Base-by-base conservation (phyloP, 2,113 vertebrate genomes). In the Pseudonaja textilis region DNA sequence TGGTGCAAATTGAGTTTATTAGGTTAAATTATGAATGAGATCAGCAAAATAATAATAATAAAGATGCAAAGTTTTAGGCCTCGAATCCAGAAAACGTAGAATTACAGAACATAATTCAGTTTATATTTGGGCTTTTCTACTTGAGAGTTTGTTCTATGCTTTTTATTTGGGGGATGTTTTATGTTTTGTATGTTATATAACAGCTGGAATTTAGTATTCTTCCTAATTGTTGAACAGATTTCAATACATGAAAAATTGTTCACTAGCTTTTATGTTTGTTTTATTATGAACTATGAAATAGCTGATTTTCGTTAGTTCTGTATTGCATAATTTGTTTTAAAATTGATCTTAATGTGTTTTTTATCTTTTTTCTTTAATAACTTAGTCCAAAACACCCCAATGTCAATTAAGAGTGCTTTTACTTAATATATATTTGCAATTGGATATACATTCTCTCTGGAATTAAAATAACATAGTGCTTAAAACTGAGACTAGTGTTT, bases 41-140 rank as follows among this genome's bases (percentile, higher is more conserved):
- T 81, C 34, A 81, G n/a, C 7, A 81, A 81, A 81, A n/a, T 26
- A 42, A 81, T 20, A 50, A 50, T 9, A 74, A 81, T 20, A 81
- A 81, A 34, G 74, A 42, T 81, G 34, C 18, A 20, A 20, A 20
- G 74, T 81, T 81, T 81, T 39, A 81, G 74, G 64, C 64, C 12
- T 69, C 64, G n/a, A 69, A 95, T 93, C 94, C 25, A 87, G 95
- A 96, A 94, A 94, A 95, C 95, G 95, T 94, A 93, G 93, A 93
- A 95, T 96, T 97, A 94, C 94, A 20, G 92, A 95, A 96, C 96
- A 96, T 96, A 94, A 94, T 95, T 96, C 92, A 85, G 18, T 26
- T 96, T 92, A 57, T 94, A 94, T 95, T 94, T 95, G 94, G 92
- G 91, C 91, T 92, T 54, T 56, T 89, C 93, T 92, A 93, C 91